Evolutionary conservation across 2,888 invertebrate species (phyloP), one percentile per base, ranked within the genome.

Genomic region (Drosophila lacicola): DNA sequence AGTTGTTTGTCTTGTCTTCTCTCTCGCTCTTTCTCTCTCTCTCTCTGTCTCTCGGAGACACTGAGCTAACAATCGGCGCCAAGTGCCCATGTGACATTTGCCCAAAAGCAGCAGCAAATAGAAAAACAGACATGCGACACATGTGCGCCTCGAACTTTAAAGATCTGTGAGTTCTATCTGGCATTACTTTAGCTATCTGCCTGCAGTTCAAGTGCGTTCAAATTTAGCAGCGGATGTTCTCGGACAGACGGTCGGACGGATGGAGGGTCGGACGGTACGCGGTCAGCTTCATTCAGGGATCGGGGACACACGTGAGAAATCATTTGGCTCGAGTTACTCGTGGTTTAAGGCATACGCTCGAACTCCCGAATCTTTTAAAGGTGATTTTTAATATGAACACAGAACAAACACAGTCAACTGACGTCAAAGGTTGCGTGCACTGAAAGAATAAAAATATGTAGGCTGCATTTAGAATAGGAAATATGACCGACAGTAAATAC

Each of bases 71-170:
- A 66, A 72, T 70, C 70, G 72, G 68, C 84, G 70, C 74, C 80
- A 69, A 82, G 74, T 74, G 71, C 46, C 69, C 69, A n/a, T 42
- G 81, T 82, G 85, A 80, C 85, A 85, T 78, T 78, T 80, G 56
- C 46, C 65, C 55, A 71, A 77, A 70, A 65, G 34, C 14, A 50
- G 25, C n/a, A 41, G 64, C 53, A 50, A 21, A 29, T 8, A 29
- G 29, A 29, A 29, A 8, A 29, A 29, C 29, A 29, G 39, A 58
- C 39, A 61, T 50, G 55, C 36, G 44, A 50, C 54, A 72, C 45
- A 68, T 77, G 69, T 66, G 57, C 25, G 42, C 29, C 47, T 46
- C 42, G 39, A 70, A 46, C 41, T 13, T 21, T 37, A 33, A 46
- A 39, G 39, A 44, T 61, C 60, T 46, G 54, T 39, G 14, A 25